phyloP scores from a whole-genome alignment of 2,113 vertebrate genomes.

The Seriola quinqueradiata region DNA sequence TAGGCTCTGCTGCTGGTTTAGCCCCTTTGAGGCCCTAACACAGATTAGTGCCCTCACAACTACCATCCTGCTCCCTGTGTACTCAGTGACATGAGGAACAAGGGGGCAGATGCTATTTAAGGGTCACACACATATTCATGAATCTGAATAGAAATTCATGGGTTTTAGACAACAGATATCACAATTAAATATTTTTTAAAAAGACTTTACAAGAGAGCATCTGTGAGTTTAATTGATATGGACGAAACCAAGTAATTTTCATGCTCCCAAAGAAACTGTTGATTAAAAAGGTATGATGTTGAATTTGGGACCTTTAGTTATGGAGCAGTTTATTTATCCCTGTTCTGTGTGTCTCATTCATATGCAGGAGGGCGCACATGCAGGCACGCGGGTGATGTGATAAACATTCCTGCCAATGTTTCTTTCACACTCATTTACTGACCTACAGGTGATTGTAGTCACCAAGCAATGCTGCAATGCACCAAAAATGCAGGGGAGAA shows the following conservation, averaged over 20 bases:
- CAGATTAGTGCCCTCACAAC: background rate
- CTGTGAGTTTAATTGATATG: background rate
- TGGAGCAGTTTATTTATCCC: background rate
- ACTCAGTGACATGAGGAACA: conserved; percentile 28
- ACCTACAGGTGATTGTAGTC: background rate
- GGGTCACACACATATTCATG: background rate
- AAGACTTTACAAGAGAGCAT: too few species aligned
- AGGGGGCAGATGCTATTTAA: conserved; percentile 19
- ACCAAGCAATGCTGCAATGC: background rate
- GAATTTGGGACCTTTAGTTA: background rate
- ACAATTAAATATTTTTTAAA: background rate
- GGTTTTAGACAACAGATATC: background rate
- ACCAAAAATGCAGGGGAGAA: background rate
- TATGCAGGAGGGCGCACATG: background rate
- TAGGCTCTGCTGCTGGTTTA: background rate
- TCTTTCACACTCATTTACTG: background rate
- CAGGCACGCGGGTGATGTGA: background rate
- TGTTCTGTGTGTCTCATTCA: background rate
- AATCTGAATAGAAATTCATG: background rate
- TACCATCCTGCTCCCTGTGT: conserved; percentile 19
- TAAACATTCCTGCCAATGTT: background rate
- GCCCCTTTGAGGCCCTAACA: background rate
- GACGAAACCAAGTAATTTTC: background rate
- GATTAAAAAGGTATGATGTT: background rate
- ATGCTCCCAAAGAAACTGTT: background rate